A percentile compares a stretch with the other conserved stretches of the same genome.
Evolutionary conservation across 64 coral and sea anemone species (phyloP).

Genomic region (Exaiptasia diaphana): DNA sequence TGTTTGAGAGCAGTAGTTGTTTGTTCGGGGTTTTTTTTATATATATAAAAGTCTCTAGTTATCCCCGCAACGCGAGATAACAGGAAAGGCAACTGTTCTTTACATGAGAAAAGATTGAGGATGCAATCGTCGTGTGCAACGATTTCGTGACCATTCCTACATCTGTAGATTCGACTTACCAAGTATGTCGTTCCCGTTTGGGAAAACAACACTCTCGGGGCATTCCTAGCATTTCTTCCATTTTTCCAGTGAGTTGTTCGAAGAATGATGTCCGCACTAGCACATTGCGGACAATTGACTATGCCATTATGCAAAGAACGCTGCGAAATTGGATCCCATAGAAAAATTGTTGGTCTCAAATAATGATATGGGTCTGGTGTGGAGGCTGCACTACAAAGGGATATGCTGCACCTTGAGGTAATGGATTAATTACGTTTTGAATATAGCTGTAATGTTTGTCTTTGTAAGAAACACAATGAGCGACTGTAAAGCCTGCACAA

Average conservation of each 20-base stretch:
- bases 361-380: constrained; percentile 19
- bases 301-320: background rate
- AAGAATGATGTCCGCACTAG: background rate
- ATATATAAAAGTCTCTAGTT: constrained; percentile 1
- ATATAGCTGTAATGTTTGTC: constrained; percentile 28
- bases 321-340: constrained; percentile 18
- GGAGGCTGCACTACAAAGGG: constrained; percentile 16
- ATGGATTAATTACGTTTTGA: background rate
- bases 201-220: constrained; percentile 6
- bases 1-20: no score
- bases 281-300: constrained; percentile 11
- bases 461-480: background rate
- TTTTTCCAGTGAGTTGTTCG: constrained; percentile 18
- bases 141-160: constrained; percentile 8
- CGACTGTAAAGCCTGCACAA: background rate
- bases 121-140: constrained; percentile 7
- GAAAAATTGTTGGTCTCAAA: background rate
- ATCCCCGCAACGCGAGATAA: background rate
- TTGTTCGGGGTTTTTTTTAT: no score
- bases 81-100: constrained; percentile 2
- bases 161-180: constrained; percentile 14
- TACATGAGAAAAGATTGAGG: background rate
- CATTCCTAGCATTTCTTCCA: constrained; percentile 11
- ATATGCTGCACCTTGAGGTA: background rate
- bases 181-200: constrained; percentile 7